A percentile compares a stretch with the other conserved stretches of the same genome.
phyloP scores from a whole-genome alignment of 1,140 invertebrate genomes.

The Globodera ellingtonae region DNA sequence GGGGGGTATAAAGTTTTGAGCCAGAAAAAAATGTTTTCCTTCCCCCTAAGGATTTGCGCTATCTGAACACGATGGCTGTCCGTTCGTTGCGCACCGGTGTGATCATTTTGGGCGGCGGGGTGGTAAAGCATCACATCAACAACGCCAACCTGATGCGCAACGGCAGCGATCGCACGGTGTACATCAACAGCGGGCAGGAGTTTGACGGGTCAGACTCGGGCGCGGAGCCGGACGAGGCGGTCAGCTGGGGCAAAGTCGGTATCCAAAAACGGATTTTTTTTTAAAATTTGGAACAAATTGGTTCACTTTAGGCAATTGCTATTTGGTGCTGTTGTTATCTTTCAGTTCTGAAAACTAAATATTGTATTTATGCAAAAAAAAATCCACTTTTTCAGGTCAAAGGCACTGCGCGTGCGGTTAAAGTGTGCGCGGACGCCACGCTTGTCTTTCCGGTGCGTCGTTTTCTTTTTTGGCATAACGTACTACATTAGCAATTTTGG shows the following conservation, averaged over 20 bases:
- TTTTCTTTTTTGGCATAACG: background rate
- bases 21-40: slow-evolving; percentile 13
- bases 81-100: slow-evolving; percentile 90
- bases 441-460: slow-evolving; percentile 78
- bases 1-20: no score
- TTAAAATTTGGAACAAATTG: background rate
- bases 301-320: background rate
- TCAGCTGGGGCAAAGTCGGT: slow-evolving; percentile 93
- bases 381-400: slow-evolving; percentile 68
- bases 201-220: slow-evolving; percentile 98
- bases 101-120: slow-evolving; percentile 92
- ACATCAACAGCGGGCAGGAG: slow-evolving; percentile 93
- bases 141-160: slow-evolving; percentile 98
- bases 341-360: no score
- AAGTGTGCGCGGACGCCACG: slow-evolving; percentile 91
- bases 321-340: background rate
- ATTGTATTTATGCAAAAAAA: no score
- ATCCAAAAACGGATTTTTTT: no score
- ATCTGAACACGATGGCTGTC: slow-evolving; percentile 91
- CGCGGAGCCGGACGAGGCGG: slow-evolving; percentile 93
- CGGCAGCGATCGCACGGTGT: slow-evolving; percentile 94
- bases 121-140: slow-evolving; percentile 98
- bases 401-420: slow-evolving; percentile 84
- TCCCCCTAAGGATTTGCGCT: slow-evolving; percentile 75
- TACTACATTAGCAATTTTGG: no score